Base-by-base conservation (phyloP, 1,140 invertebrate genomes). In the Chironomus tepperi region DNA sequence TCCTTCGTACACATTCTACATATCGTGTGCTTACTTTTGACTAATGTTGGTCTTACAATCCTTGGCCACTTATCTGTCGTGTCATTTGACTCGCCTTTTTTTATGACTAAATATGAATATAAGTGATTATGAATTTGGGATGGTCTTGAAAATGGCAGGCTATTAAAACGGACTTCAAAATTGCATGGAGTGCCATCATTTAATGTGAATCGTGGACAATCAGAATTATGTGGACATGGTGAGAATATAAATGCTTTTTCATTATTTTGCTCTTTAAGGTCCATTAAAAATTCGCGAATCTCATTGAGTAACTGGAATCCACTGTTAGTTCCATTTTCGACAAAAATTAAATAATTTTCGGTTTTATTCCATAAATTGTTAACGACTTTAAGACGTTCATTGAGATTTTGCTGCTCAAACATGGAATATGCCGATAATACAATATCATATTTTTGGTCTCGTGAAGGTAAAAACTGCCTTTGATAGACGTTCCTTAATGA, bases 361-460 rank as follows among this genome's bases (percentile, higher is more conserved):
- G 94, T 95, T 84, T 94, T 96, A 64, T 88, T 88, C 95, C 95
- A 97, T 15, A 97, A 83, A 79, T 90, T 92, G 18, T 90, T 82
- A 75, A 96, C 81, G 0, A 87, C 86, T 78, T 93, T 86, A 18
- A 94, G 80, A 74, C 95, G 85, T 43, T 83, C 84, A 79, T 88
- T 83, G 74, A 85, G 81, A 75, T 86, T 86, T 7, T 90, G 89
- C 73, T 96, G 80, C 82, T 97, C 95, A 75, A 96, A 86, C 72
- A 97, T 84, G 1, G 93, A 88, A 80, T 89, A 94, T 7, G 94
- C 90, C 77, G 89, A 89, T 18, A 95, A 84, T 21, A 96, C 91
- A 70, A 97, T 82, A 81, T 94, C 90, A 80, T 93, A 96, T 78
- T 85, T 84, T 6, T 84, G 84, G 87, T 93, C 81, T 42, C 84